These are phyloP conservation scores for Micrasema longulum DNA, from an alignment of 1,140 invertebrate species.

Conservation along the genomic window DNA sequence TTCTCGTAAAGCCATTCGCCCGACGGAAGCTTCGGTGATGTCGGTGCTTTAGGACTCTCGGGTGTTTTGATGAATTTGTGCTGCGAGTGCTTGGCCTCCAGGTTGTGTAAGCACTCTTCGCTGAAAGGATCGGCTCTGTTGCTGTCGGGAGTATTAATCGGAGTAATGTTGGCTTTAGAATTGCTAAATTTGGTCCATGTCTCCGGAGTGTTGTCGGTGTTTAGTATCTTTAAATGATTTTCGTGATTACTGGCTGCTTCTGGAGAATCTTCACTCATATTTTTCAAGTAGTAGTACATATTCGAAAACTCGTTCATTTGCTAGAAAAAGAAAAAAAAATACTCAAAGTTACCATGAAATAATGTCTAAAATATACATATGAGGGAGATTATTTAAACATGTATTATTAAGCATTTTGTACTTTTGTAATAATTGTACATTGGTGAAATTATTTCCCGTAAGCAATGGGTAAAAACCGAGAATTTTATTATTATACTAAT, in stretches of 20 bases:
- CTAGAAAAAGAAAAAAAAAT: conserved; percentile 58
- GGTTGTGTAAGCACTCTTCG: conserved; percentile 64
- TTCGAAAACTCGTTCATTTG: conserved; percentile 84
- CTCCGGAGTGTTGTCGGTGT: conserved; percentile 53
- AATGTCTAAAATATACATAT: no score
- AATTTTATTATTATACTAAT: no score
- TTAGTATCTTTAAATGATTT: conserved; percentile 56
- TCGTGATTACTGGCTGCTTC: conserved; percentile 58
- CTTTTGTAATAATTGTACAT: no score
- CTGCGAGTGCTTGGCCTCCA: conserved; percentile 57
- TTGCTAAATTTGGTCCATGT: conserved; percentile 37
- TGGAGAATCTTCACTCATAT: conserved; percentile 72
- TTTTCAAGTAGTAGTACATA: conserved; percentile 86
- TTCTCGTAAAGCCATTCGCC: conserved; percentile 52
- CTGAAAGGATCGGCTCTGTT: conserved; percentile 62
- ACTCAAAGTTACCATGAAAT: no score
- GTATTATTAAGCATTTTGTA: no score
- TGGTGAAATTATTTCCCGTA: no score
- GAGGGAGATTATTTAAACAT: no score
- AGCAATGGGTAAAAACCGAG: no score
- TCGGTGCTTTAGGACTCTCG: conserved; percentile 53
- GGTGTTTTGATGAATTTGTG: conserved; percentile 55
- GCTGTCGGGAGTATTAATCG: conserved; percentile 39
- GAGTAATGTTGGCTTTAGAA: conserved; percentile 32
- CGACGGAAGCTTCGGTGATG: conserved; percentile 9